Evolutionary conservation across 2,113 vertebrate genomes (phyloP), one percentile per base, ranked within the genome.

Genomic region (Amphiprion ocellaris): DNA sequence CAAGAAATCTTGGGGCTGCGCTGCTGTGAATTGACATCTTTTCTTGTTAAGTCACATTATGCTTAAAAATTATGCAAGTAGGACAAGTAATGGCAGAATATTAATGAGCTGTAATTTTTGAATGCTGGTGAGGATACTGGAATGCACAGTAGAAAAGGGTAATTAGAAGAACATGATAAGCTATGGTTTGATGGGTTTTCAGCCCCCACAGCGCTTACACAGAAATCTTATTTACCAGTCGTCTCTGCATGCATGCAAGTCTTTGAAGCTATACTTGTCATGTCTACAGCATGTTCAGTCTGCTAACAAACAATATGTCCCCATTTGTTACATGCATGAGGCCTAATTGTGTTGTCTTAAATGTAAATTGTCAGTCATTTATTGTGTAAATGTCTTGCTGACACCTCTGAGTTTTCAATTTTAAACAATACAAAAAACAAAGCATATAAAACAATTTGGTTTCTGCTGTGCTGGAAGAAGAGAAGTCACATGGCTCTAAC

Each of bases 131-230:
- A 89, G 79, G 84, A 67, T 74, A 68, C 53, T 79, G 75, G 65
- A 81, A 78, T 7, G 15, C 64, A 79, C 30, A 60, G 60, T 47
- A 68, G 58, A 74, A 83, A 84, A 74, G 76, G 76, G 85, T 88
- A 91, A 92, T 92, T 91, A 88, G 85, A 85, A 82, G 81, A 90
- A 88, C 77, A 83, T 77, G 82, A 87, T 86, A 88, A 90, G 89
- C 87, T 87, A 88, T 77, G 84, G 85, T 84, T 84, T 89, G 89
- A 91, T 92, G 77, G 85, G 84, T 85, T 91, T 89, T 87, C 74
- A 85, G 59, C 83, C 84, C 84, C 87, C 55, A 54, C 82, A 77
- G 67, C 66, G 55, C 68, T 85, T 14, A 5, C 79, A 46, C 47
- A 77, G 86, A 77, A 84, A 87, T 87, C 72, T 82, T 86, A 77